Evolutionary conservation across 2,113 vertebrate species (phyloP), one percentile per base, ranked within the genome.

Genomic region (Indicator maculatus): DNA sequence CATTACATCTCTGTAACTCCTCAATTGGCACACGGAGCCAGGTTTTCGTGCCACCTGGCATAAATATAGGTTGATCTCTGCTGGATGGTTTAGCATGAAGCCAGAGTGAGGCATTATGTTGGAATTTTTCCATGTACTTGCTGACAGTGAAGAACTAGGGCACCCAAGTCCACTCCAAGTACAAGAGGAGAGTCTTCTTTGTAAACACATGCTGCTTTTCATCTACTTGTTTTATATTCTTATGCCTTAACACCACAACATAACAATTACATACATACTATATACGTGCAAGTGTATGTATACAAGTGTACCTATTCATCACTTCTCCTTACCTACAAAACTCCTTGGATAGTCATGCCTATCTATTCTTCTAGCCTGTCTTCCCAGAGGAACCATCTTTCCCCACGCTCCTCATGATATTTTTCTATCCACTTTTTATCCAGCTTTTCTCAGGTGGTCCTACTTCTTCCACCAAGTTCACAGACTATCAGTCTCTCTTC

Each of bases 271-370:
- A 63, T 9, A 58, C 21, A 87, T 12, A 63, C 4, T 17, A 53
- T 8, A 45, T 12, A 71, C 9, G 10, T 15, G 63, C 27, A 63
- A 58, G 45, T n/a, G 23, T 38, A 82, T 33, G 26, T 47, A 63
- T 41, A 76, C 41, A 80, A 71, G 39, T 8, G 2, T 65, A 72
- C 75, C 78, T 58, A 53, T 39, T 73, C 72, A 70, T 58, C 80
- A 36, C 41, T 90, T 69, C 81, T 93, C 72, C 76, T 75, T 65
- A 91, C 33, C 39, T 58, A 91, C 86, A 91, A 38, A 92, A 30
- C 26, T 87, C 45, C 23, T n/a, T 27, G 39, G 50, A 72, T 55
- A 84, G 21, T 53, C 50, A 53, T 39, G 44, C 39, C 66, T 81
- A 72, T 53, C 31, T 64, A 24, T 23, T 75, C 33, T 61, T 61